Base-by-base conservation (phyloP, 2,113 vertebrate species). In the Monopterus albus region DNA sequence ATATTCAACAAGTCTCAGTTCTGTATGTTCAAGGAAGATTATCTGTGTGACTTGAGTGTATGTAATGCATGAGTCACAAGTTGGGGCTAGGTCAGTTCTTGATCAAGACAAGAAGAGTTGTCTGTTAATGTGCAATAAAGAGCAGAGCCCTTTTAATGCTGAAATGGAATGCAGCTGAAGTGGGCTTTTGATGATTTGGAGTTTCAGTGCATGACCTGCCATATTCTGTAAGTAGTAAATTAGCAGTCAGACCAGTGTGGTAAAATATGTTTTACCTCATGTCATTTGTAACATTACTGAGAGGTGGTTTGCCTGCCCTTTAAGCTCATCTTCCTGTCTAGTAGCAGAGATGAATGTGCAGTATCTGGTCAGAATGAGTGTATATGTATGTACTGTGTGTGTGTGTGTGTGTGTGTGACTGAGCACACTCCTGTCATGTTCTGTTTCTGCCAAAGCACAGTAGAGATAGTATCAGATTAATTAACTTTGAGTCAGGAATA, bases 401-500 rank as follows among this genome's bases (percentile, higher is more conserved):
- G 47, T 42, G 71, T 31, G n/a, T 72, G 45, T 29, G 3, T 65
- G 28, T 45, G 62, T 43, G 11, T 38, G 43, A 28, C 35, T 35
- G 67, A 74, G 58, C 58, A 10, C 23, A 3, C 75, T 49, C 35
- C 52, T 49, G 73, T 64, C 51, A 63, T 53, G 73, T 82, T 81
- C 56, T 55, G 75, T 83, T 73, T 78, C 82, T 81, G 80, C 83
- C 72, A 78, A 81, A 83, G 72, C 29, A 77, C 76, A 52, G 79
- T 43, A 50, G 69, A 75, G 77, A 75, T 74, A 68, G 50, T 61
- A 75, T 83, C 78, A 72, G 84, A 79, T 87, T 33, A 55, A 40
- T 81, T 89, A 76, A 82, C 61, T 55, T 65, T 69, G 79, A 83
- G 78, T 84, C 80, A 78, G 83, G 88, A 81, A 72, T 65, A 83